Evolutionary conservation across 2,888 invertebrate species (phyloP), one percentile per base, ranked within the genome.

Genomic region (Lampropteryx suffumata): DNA sequence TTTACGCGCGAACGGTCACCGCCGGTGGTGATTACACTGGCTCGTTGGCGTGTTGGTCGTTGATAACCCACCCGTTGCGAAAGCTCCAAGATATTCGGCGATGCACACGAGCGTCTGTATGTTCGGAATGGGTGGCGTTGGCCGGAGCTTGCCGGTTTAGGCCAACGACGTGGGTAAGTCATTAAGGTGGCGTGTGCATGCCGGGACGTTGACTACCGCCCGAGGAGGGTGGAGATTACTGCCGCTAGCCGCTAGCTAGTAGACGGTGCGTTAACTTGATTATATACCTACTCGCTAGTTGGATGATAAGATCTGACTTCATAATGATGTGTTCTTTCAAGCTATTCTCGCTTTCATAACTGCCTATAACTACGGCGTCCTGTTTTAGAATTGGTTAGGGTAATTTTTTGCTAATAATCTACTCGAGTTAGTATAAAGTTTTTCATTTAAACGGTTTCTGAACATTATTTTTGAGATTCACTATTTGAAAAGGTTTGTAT

Each of bases 1-100:
- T 86, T 85, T 85, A 86, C 85, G 86, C 87, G 87, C 82, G 87
- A 84, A 78, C 84, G 85, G 86, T 81, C 84, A 82, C 83, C 82
- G 82, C 74, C 74, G 73, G 69, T 76, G 80, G 83, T 85, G 85
- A 85, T 86, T 86, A 85, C 83, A 76, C 75, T 76, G 79, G 78
- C 76, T 78, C 73, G 78, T 78, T 81, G 82, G 78, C 79, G 72
- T 75, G 73, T 76, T 79, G 81, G 77, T 69, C 75, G 77, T 72
- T 76, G 80, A 77, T 82, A 83, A 84, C 82, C 81, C 76, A 61
- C 62, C 76, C 69, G 65, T 66, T 64, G 71, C 69, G 70, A 71
- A 66, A 72, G 70, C 67, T 71, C 64, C 59, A 63, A 62, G 64
- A 58, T 64, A 62, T 64, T 55, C 50, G 50, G 57, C 59, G 59